These are phyloP conservation scores for Piscicola geometra DNA, from an alignment of 2,888 invertebrate genomes.

Conservation along the genomic window DNA sequence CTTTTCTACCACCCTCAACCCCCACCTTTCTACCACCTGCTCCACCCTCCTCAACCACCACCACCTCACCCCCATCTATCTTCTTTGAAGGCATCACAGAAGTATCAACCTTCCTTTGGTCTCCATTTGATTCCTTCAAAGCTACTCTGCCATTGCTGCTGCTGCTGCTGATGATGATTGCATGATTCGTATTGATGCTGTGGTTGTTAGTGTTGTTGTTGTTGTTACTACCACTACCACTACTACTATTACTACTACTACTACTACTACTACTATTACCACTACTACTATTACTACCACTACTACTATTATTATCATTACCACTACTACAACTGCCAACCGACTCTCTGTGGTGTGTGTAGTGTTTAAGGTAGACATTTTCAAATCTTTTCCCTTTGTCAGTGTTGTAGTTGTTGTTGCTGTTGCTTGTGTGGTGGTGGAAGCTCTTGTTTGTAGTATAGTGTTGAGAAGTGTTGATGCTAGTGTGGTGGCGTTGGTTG, in stretches of 20 bases:
- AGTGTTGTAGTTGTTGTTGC: neutral
- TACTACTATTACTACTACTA: neutral
- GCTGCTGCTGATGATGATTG: neutral
- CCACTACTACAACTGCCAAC: neutral
- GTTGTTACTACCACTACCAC: neutral
- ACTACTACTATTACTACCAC: neutral
- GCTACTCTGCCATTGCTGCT: neutral
- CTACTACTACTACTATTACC: neutral
- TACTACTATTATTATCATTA: neutral
- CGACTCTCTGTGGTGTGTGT: conserved; percentile 1
- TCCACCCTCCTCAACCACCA: neutral
- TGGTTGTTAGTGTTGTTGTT: neutral
- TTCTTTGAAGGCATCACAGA: neutral
- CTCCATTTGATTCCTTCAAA: conserved; percentile 5
- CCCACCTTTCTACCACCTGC: neutral
- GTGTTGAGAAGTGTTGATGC: too few relatives aligned
- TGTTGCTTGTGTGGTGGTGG: too few relatives aligned
- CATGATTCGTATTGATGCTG: neutral
- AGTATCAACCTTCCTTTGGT: neutral
- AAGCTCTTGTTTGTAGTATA: too few relatives aligned
- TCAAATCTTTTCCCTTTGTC: neutral
- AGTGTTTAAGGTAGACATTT: neutral
- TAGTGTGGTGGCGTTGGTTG: too few relatives aligned
- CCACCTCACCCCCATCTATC: neutral
- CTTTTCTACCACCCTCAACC: neutral